Evolutionary conservation across 2,888 invertebrate genomes (phyloP), one percentile per base, ranked within the genome.

Genomic region (Gibbula magus): DNA sequence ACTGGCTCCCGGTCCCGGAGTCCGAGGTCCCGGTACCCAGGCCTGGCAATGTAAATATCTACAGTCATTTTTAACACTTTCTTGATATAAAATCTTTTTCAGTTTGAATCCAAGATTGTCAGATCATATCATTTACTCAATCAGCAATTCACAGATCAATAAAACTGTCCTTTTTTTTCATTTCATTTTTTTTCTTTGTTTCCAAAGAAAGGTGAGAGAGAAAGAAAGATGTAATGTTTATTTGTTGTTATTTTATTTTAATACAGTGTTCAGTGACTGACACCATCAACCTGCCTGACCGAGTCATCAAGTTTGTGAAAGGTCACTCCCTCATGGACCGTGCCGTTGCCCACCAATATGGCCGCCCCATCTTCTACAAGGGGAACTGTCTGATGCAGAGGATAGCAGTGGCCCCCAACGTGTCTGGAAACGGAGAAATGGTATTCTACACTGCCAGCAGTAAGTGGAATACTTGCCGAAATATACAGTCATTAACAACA

Each of bases 301-400:
- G 75, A 52, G 67, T 87, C 76, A 75, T 81, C 10, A 80, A 81
- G 76, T 83, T 84, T 79, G 80, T 86, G 52, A 82, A 84, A 22
- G 78, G 79, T 7, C 85, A 86, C 39, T 87, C 88, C 61, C 79
- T 89, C 10, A 90, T 89, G 89, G 86, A 87, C 56, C 61, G 83
- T 20, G 83, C 85, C 7, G 87, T 90, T 4, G 76, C 84, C 0
- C 87, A 88, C n/a, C 79, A 85, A 29, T 86, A 85, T 80, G 86
- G 86, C 5, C 76, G 82, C 51, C 89, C 90, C 10, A 84, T 90
- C 56, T 89, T 87, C 79, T 86, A 88, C 79, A 82, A 88, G 70
- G 80, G 82, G 32, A 87, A 88, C 70, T 84, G 84, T 52, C 86
- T 89, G 81, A 83, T 89, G 77, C 85, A 87, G 39, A 86, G 86